phyloP scores from a whole-genome alignment of 2,888 invertebrate species.

The Drosophila macrothrix region DNA sequence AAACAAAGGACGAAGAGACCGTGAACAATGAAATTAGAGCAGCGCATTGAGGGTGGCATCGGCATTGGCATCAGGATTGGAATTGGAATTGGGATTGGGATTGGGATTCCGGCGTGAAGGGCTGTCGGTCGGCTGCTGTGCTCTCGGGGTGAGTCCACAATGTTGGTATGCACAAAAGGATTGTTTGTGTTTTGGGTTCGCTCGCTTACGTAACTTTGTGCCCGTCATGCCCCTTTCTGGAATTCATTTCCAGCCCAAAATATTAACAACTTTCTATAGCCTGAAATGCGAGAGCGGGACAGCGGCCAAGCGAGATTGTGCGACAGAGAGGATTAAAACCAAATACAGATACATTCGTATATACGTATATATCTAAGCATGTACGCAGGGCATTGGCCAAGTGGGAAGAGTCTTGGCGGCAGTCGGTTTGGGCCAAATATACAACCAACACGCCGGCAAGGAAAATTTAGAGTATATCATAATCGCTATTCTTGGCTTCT shows the following conservation, averaged over 20 bases:
- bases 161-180: slow-evolving; percentile 54
- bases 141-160: slow-evolving; percentile 29
- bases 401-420: background rate
- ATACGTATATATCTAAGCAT: background rate
- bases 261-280: slow-evolving; percentile 30
- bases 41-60: slow-evolving; percentile 67
- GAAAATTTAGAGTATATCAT: background rate
- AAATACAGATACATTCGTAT: slow-evolving; percentile 1
- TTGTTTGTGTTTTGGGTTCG: slow-evolving; percentile 56
- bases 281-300: background rate
- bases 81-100: background rate
- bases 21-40: slow-evolving; percentile 81
- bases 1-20: slow-evolving; percentile 70
- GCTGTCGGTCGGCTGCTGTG: slow-evolving; percentile 2
- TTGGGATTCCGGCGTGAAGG: background rate
- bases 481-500: background rate
- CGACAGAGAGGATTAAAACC: background rate
- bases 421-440: background rate
- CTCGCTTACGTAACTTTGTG: slow-evolving; percentile 69
- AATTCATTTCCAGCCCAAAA: slow-evolving; percentile 11
- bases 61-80: slow-evolving; percentile 1
- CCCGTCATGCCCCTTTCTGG: slow-evolving; percentile 17
- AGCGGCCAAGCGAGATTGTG: background rate
- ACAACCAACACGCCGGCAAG: background rate
- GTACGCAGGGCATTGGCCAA: background rate